Conservation (phyloP, 1,140 invertebrate species). For the Ceratina japonica region DNA sequence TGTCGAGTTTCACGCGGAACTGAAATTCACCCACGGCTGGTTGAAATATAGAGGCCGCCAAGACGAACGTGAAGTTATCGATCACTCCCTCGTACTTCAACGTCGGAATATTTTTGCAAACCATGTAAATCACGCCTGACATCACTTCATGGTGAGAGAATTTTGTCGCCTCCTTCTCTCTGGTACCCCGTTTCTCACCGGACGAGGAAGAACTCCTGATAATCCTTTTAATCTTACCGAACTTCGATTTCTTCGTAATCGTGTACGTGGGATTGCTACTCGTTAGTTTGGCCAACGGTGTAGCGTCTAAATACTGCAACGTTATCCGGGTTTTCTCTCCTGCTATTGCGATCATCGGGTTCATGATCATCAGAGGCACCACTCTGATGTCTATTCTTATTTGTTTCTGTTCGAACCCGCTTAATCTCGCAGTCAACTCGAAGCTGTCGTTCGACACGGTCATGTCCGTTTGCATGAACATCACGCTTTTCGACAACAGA, state of each 20-base stretch:
- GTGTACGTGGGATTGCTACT: constrained; percentile 91
- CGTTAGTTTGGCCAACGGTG: constrained; percentile 89
- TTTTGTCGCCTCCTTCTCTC: constrained; percentile 85
- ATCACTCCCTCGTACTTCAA: constrained; percentile 81
- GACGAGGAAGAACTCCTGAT: constrained; percentile 83
- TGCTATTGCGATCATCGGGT: constrained; percentile 82
- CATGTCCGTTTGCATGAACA: constrained; percentile 95
- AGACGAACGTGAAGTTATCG: constrained; percentile 86
- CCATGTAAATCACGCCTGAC: constrained; percentile 89
- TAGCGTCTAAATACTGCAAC: constrained; percentile 88
- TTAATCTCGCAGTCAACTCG: constrained; percentile 83
- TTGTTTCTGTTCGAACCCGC: constrained; percentile 78
- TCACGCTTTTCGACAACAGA: constrained; percentile 85
- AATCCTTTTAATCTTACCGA: constrained; percentile 89
- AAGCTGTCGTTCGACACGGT: constrained; percentile 91
- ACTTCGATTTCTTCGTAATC: constrained; percentile 86
- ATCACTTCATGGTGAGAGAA: constrained; percentile 94
- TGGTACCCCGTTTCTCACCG: constrained; percentile 83
- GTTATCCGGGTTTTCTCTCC: constrained; percentile 85
- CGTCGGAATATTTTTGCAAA: constrained; percentile 82
- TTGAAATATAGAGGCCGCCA: constrained; percentile 88
- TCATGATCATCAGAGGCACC: constrained; percentile 87
- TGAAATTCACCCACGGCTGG: constrained; percentile 88
- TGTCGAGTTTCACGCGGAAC: constrained; percentile 82
- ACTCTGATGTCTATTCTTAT: constrained; percentile 88